phyloP scores from a whole-genome alignment of 92 coral and sea anemone genomes.

The Porites rus region DNA sequence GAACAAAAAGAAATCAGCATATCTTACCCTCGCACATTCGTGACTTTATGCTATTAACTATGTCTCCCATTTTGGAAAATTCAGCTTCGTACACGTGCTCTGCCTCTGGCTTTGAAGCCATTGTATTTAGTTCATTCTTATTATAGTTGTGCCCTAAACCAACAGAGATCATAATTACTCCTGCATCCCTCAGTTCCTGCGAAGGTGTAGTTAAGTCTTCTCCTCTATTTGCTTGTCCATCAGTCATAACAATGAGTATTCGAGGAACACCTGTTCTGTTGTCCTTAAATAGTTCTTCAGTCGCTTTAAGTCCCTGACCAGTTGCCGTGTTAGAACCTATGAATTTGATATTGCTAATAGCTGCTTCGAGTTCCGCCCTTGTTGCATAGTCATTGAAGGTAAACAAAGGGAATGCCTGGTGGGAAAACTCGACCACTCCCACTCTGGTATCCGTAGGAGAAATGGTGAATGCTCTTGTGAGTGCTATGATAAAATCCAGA shows the following conservation, averaged over 20 bases:
- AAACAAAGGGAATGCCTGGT: constrained; percentile 52
- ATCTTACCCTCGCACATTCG: constrained; percentile 65
- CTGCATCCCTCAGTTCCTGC: constrained; percentile 58
- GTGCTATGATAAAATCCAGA: constrained; percentile 59
- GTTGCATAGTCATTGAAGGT: constrained; percentile 58
- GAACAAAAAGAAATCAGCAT: neutral
- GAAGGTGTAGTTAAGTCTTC: constrained; percentile 78
- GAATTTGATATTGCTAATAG: constrained; percentile 60
- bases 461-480: constrained; percentile 54
- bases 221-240: constrained; percentile 56
- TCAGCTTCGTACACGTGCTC: constrained; percentile 72
- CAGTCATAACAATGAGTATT: constrained; percentile 75
- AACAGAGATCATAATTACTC: constrained; percentile 66
- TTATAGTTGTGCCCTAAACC: constrained; percentile 74
- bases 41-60: constrained; percentile 44
- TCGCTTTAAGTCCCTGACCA: constrained; percentile 71
- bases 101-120: constrained; percentile 52
- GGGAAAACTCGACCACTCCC: constrained; percentile 68
- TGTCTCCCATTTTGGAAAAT: constrained; percentile 64
- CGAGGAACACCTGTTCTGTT: constrained; percentile 75
- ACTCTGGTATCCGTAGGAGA: constrained; percentile 65
- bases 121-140: constrained; percentile 65
- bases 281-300: constrained; percentile 55
- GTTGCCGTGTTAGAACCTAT: constrained; percentile 61
- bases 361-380: constrained; percentile 40